Evolutionary conservation across 37 sponge, comb jelly and placozoan genomes (phyloP).

Genomic region (Ephydatia muelleri): DNA sequence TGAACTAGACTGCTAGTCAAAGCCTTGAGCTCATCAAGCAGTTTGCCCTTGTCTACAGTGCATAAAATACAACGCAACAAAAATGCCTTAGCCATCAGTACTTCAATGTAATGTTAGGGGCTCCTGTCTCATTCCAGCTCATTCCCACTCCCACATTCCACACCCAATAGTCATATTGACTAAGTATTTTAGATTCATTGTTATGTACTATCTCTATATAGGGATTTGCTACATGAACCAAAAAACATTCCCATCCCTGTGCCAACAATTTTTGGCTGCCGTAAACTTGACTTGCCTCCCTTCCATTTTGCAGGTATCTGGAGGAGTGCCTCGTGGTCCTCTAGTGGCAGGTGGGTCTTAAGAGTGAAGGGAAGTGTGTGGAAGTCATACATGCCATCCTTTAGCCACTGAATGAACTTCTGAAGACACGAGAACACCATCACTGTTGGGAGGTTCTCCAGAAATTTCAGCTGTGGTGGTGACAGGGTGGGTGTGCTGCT

Average conservation of each 20-base stretch:
- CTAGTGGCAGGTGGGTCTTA: constrained; percentile 34
- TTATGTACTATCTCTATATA: too few species aligned
- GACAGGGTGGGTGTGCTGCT: background rate
- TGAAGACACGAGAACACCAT: background rate
- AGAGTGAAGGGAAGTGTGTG: constrained; percentile 41
- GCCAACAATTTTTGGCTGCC: too few species aligned
- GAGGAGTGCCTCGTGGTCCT: background rate
- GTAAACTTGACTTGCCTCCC: background rate
- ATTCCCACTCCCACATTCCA: too few species aligned
- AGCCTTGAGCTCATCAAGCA: constrained; percentile 9
- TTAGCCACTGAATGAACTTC: constrained; percentile 43
- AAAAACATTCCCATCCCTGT: too few species aligned
- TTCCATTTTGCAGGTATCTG: background rate
- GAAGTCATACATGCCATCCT: constrained; percentile 55
- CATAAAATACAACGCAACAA: background rate
- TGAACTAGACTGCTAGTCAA: constrained; percentile 8
- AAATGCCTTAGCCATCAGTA: too few species aligned
- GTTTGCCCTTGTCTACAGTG: background rate
- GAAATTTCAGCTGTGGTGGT: background rate
- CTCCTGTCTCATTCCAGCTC: too few species aligned
- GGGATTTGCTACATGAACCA: too few species aligned
- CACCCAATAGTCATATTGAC: too few species aligned
- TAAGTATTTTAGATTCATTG: too few species aligned
- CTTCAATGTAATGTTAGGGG: too few species aligned
- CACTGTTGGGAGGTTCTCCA: background rate